phyloP scores from a whole-genome alignment of 2,888 invertebrate species.

The Vanessa cardui region DNA sequence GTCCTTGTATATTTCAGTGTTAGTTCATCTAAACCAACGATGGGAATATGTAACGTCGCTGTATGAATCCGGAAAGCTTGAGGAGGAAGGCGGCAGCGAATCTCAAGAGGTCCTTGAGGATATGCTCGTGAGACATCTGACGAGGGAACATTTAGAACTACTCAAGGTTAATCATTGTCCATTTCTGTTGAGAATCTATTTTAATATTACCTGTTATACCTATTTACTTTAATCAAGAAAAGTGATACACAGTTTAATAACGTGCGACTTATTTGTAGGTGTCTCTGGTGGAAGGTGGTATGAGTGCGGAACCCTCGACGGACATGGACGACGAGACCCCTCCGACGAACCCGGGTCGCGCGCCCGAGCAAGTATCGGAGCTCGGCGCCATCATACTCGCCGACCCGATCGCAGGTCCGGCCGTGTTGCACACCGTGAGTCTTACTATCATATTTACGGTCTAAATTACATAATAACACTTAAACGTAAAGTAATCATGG shows the following conservation, averaged over 20 bases:
- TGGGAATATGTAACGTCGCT: slow-evolving; percentile 91
- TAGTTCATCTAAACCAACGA: slow-evolving; percentile 86
- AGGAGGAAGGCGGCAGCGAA: slow-evolving; percentile 88
- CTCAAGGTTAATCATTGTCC: slow-evolving; percentile 78
- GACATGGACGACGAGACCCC: slow-evolving; percentile 87
- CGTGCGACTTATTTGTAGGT: slow-evolving; percentile 64
- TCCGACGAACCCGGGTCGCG: slow-evolving; percentile 70
- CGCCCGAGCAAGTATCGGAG: slow-evolving; percentile 90
- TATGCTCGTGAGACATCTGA: slow-evolving; percentile 92
- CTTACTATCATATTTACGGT: too few relatives aligned
- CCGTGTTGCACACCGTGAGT: slow-evolving; percentile 61
- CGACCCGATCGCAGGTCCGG: slow-evolving; percentile 66
- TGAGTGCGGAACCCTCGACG: slow-evolving; percentile 73
- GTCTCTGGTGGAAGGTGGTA: slow-evolving; percentile 88
- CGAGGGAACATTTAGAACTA: slow-evolving; percentile 94
- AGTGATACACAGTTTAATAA: background rate
- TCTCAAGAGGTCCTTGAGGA: slow-evolving; percentile 93
- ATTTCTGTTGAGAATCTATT: background rate
- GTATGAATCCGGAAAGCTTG: slow-evolving; percentile 89
- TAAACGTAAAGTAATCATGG: too few relatives aligned
- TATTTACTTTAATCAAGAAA: too few relatives aligned
- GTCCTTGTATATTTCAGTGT: slow-evolving; percentile 72
- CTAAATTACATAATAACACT: too few relatives aligned
- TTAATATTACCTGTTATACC: background rate
- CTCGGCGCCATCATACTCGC: slow-evolving; percentile 89